These are phyloP conservation scores for Urechis unicinctus DNA, from an alignment of 2,888 invertebrate genomes.

Conservation along the genomic window DNA sequence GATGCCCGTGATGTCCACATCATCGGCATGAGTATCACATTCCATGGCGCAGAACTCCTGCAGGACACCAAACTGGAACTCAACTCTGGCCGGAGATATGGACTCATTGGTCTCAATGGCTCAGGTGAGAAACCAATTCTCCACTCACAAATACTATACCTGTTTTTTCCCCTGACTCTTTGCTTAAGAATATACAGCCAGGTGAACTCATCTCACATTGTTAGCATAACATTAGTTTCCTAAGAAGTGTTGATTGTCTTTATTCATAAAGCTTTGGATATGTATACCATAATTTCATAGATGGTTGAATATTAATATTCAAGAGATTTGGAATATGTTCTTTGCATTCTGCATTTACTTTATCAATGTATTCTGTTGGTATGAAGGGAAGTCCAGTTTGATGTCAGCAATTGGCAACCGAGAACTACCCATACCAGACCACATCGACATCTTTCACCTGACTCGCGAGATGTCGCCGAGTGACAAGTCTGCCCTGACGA, in stretches of 20 bases:
- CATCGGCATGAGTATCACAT: constrained; percentile 91
- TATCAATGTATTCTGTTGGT: too few relatives aligned
- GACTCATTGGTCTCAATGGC: constrained; percentile 94
- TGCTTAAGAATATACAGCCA: neutral
- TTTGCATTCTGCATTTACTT: neutral
- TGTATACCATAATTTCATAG: too few relatives aligned
- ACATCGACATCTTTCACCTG: constrained; percentile 95
- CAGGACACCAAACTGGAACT: constrained; percentile 93
- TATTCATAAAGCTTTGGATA: neutral
- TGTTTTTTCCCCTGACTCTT: neutral
- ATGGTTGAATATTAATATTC: neutral
- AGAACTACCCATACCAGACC: constrained; percentile 89
- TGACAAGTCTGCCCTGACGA: constrained; percentile 87
- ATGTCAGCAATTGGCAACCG: constrained; percentile 84
- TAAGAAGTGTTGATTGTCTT: neutral
- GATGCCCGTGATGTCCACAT: constrained; percentile 95
- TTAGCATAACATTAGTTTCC: too few relatives aligned
- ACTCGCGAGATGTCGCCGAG: constrained; percentile 97
- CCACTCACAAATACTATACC: neutral
- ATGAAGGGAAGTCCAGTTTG: constrained; percentile 89
- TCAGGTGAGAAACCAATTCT: constrained; percentile 78
- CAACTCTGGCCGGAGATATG: constrained; percentile 95
- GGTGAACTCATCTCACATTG: too few relatives aligned
- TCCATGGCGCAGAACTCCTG: constrained; percentile 93
- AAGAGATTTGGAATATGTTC: neutral